Base-by-base conservation (phyloP, 2,113 vertebrate species). In the Craseonycteris thonglongyai region DNA sequence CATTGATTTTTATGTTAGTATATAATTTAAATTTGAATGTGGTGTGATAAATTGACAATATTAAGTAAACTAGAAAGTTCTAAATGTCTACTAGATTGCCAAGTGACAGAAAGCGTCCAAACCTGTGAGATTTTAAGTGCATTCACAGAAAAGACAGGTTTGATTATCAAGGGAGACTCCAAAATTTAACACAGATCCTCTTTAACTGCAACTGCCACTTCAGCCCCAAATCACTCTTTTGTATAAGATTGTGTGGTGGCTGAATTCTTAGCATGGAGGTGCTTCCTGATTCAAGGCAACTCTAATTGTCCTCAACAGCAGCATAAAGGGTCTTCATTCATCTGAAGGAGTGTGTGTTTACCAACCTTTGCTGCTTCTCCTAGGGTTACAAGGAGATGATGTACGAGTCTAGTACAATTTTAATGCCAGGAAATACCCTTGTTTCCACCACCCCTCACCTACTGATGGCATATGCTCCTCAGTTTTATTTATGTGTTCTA, bases 401-500 rank as follows among this genome's bases (percentile, higher is more conserved):
- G 14, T 7, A 54, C 80, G 3, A 3, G 47, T 72, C 47, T 30
- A 33, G n/a, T 4, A 49, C 0, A 65, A 21, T 63, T 69, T 42
- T 9, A 75, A 4, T 22, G 24, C 33, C 8, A 5, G 9, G 19
- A 66, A 61, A 3, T 38, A 11, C 7, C 4, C 5, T 2, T 18
- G 2, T 13, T 61, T 66, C 11, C 30, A 24, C 3, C 0, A 4
- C 2, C 2, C 7, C 12, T 38, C 35, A n/a, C 33, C 7, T 81
- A 22, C 4, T 9, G 5, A 59, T 49, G 13, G 26, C 21, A 51
- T 15, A n/a, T 22, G 1, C 7, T 8, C 16, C 8, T 75, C n/a
- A 49, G 5, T 80, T 84, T 87, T 40, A 87, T 71, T 75, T 30
- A 82, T 74, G 79, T 78, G 10, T 24, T 83, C 59, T 71, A 69